These are phyloP conservation scores for Enteromius trimaculatus DNA, from an alignment of 2,797 vertebrate species.

Conservation along the genomic window DNA sequence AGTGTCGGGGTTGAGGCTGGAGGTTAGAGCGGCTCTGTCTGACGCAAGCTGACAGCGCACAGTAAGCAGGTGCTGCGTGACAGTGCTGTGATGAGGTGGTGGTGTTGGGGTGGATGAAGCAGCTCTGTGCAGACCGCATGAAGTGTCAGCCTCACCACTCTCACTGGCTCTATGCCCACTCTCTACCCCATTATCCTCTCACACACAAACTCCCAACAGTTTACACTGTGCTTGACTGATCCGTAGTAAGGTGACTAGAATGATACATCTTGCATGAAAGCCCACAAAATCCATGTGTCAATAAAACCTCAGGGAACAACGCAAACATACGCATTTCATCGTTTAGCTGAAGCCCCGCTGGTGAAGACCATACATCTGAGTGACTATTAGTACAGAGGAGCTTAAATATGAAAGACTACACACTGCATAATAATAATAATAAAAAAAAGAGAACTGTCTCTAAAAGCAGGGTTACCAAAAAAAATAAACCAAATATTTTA, in stretches of 20 bases:
- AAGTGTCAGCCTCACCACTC: slow-evolving; percentile 28
- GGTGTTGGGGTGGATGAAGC: slow-evolving; percentile 9
- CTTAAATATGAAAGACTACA: not conserved
- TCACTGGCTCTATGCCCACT: slow-evolving; percentile 24
- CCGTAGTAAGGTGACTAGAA: not conserved
- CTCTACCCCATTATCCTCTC: slow-evolving; percentile 10
- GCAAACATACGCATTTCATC: not conserved
- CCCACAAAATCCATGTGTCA: slow-evolving; percentile 24
- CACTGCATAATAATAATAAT: not conserved
- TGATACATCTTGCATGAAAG: not conserved
- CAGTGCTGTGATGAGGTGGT: not conserved
- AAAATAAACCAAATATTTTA: too few relatives aligned
- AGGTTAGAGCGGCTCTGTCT: slow-evolving; percentile 21
- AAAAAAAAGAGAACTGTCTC: not conserved
- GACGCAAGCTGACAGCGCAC: slow-evolving; percentile 19
- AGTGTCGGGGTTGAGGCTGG: slow-evolving; percentile 17
- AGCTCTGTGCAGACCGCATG: slow-evolving; percentile 31
- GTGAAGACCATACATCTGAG: not conserved
- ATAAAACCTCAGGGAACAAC: slow-evolving; percentile 24
- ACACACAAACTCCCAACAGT: not conserved
- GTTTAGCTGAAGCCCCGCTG: not conserved
- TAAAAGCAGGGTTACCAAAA: not conserved
- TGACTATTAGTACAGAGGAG: not conserved
- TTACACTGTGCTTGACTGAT: slow-evolving; percentile 14
- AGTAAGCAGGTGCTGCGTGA: slow-evolving; percentile 35